Evolutionary conservation across 2,113 vertebrate genomes (phyloP).

Genomic region (Cephalopholis sonnerati): DNA sequence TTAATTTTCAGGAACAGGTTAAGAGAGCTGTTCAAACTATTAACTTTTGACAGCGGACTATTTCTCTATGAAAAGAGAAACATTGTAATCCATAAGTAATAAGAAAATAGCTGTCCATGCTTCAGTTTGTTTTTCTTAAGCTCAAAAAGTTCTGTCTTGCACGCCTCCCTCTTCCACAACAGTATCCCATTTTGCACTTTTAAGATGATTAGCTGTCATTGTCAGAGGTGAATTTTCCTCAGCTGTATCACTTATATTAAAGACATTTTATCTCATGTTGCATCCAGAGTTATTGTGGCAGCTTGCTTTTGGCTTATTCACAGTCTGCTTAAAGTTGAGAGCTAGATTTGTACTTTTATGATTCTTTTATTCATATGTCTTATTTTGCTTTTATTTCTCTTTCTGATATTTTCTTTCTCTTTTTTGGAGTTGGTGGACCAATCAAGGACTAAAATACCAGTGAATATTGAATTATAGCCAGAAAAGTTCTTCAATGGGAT

Average conservation of each 20-base stretch:
- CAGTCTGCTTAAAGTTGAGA: background rate
- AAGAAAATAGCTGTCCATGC: slow-evolving; percentile 14
- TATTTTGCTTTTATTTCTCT: background rate
- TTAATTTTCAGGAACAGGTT: slow-evolving; percentile 38
- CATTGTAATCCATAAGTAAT: slow-evolving; percentile 9
- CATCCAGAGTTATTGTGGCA: background rate
- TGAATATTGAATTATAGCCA: background rate
- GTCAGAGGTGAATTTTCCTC: background rate
- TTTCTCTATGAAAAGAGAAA: background rate
- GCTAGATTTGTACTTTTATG: background rate
- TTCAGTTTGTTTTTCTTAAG: background rate
- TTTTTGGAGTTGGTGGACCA: background rate
- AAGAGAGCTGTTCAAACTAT: slow-evolving; percentile 37
- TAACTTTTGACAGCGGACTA: slow-evolving; percentile 22
- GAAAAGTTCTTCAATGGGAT: background rate
- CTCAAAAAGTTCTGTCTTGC: background rate
- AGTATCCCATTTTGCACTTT: background rate
- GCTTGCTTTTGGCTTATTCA: background rate
- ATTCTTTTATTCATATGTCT: background rate
- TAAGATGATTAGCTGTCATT: background rate
- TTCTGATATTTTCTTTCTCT: background rate
- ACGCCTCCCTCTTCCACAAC: background rate
- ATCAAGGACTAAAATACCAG: background rate
- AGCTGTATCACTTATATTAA: background rate
- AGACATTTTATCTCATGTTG: background rate